These are phyloP conservation scores for Lottia gigantea DNA, from an alignment of 2,888 invertebrate species.

Conservation along the genomic window DNA sequence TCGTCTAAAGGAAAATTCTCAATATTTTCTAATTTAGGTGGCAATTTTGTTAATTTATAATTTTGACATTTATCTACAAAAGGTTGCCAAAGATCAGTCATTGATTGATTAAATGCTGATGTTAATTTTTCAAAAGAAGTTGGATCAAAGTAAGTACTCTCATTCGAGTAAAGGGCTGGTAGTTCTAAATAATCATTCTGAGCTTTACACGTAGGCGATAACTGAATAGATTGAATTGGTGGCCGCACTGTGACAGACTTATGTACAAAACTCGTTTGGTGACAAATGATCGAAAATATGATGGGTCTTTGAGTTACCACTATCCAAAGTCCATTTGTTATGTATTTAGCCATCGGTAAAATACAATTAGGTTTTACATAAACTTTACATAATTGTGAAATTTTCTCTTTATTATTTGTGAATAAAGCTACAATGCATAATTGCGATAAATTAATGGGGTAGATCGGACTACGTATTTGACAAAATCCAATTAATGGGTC, in stretches of 20 bases:
- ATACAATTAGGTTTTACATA: conserved; percentile 1
- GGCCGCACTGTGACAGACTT: background rate
- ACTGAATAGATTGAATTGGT: background rate
- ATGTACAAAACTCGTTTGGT: background rate
- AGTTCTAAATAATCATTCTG: background rate
- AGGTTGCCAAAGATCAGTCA: background rate
- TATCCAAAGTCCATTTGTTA: background rate
- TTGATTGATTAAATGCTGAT: background rate
- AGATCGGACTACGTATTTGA: background rate
- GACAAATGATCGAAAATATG: background rate
- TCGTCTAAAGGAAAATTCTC: background rate
- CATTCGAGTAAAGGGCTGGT: background rate
- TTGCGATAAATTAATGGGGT: background rate
- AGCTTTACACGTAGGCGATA: background rate
- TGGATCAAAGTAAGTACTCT: background rate
- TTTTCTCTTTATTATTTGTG: background rate
- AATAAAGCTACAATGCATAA: background rate
- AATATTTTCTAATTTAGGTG: background rate
- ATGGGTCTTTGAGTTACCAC: background rate
- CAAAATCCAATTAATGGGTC: background rate
- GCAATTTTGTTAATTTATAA: background rate
- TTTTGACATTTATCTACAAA: background rate
- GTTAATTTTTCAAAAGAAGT: background rate
- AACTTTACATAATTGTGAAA: background rate
- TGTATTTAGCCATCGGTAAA: background rate